Percentiles rank a stretch among this genome's conserved stretches.
Evolutionary conservation across 2,888 invertebrate species (phyloP).

Genomic region (Troilus luridus): DNA sequence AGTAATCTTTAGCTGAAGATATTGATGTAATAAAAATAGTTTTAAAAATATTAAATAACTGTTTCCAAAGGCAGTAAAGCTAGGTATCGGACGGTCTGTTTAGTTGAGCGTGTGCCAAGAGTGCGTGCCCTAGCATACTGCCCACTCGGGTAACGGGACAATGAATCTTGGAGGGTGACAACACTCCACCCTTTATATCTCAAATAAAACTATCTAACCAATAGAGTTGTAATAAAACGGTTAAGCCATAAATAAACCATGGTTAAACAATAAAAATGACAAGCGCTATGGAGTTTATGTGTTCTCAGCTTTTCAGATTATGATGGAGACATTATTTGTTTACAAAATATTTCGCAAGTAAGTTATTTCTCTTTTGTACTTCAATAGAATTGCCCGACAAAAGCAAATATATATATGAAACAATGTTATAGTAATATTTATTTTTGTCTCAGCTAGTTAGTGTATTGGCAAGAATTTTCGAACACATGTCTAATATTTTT

Average conservation of each 20-base stretch:
- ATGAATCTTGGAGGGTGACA: not conserved
- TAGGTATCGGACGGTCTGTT: not conserved
- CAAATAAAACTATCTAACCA: not conserved
- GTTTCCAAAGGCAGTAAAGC: not conserved
- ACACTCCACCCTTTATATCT: not conserved
- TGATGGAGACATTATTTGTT: not conserved
- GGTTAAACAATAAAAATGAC: not conserved
- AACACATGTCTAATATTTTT: no score
- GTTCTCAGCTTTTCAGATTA: not conserved
- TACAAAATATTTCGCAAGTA: not conserved
- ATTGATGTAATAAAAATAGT: no score
- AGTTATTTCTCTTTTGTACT: no score
- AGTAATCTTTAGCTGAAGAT: no score
- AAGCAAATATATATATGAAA: no score
- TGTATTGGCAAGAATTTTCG: no score
- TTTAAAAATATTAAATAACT: not conserved
- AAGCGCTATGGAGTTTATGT: not conserved
- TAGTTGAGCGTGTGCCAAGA: not conserved
- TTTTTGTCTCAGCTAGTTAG: no score
- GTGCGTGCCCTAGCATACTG: not conserved
- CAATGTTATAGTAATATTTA: no score
- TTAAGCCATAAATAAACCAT: not conserved
- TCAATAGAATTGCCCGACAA: no score
- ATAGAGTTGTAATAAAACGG: not conserved
- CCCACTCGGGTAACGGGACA: conserved; percentile 25